Base-by-base conservation (phyloP, 1,140 invertebrate genomes). In the Diploscapter pachys region DNA sequence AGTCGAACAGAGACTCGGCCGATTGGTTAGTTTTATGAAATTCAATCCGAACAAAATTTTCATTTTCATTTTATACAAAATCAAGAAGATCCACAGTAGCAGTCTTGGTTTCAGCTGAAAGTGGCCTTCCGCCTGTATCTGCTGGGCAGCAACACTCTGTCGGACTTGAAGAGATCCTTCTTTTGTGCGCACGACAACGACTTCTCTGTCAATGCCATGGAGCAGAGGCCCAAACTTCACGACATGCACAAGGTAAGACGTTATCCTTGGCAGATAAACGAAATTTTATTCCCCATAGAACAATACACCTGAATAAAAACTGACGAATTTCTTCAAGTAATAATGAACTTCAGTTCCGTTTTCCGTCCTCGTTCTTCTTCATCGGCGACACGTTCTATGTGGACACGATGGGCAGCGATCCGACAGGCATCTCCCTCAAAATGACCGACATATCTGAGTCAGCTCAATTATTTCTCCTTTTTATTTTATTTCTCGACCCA, bases 371-470 rank as follows among this genome's bases (percentile, higher is more conserved):
- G 2, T 66, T 64, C 53, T 74, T 74, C 50, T 74, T 74, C 73
- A 74, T 74, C 57, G 65, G 70, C 48, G 66, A 74, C 57, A 74
- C 73, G 3, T 74, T 74, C 50, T 74, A 69, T 53, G 11, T 74
- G 11, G 73, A 74, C 66, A 48, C 11, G 9, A 6, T 6, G 5
- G 6, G 6, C 8, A 31, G 8, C 11, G 66, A 55, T n/a, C 52
- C 66, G 5, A 52, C 11, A 5, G 66, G 57, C 51, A 68, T 55
- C 48, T 52, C 9, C 57, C 31, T 31, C 31, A 31, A 31, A 31
- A 31, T 31, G 31, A 31, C 31, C 31, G 31, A 31, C 31, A 31
- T 31, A 31, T 31, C 31, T 31, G 31, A 31, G 31, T 31, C 31
- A 31, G 31, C 31, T 31, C 31, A 31, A 31, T 31, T 31, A 31